Base-by-base conservation (phyloP, 1,140 invertebrate genomes). In the Cydia amplana region DNA sequence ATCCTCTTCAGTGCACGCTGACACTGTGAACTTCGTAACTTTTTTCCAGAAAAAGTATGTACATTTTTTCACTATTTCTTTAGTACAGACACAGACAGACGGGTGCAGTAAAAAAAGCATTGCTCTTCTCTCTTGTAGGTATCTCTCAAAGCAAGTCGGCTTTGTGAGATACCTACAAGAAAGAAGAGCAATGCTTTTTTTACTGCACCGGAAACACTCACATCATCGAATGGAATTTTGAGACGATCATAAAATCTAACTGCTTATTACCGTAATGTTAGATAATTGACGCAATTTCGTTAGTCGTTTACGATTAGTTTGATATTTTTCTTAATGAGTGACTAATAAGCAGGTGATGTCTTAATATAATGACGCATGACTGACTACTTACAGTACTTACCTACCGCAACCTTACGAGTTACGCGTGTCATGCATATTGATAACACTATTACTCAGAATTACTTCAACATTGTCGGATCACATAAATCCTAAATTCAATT, bases 1-100 rank as follows among this genome's bases (percentile, higher is more conserved):
- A 79, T 79, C 76, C 60, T 79, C 60, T 75, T 80, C 82, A 81
- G 81, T 83, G 79, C 76, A 74, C 64, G 65, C 77, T 5, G 43
- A 75, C 65, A 78, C 74, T 80, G 36, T 75, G 78, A 72, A 84
- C 77, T 79, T 64, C 2, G 60, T 20, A 0, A 60, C 5, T 23
- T 23, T 60, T 32, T 32, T 32, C 32, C 28, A 4, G 28, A 28
- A 28, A 28, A 28, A 28, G 2, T 28, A 32, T 32, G 32, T 0
- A 32, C n/a, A n/a, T n/a, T n/a, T n/a, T n/a, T n/a, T n/a, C n/a
- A n/a, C n/a, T n/a, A n/a, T n/a, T n/a, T n/a, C n/a, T n/a, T n/a
- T 10, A 40, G 36, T 40, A 40, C 10, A 9, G 36, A 40, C 36
- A 40, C 28, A 28, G 28, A 28, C 28, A 28, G n/a, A n/a, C n/a